A percentile compares a stretch with the other conserved stretches of the same genome.
Evolutionary conservation across 37 sponge, comb jelly and placozoan species (phyloP).

Genomic region (Eunapius fragilis): DNA sequence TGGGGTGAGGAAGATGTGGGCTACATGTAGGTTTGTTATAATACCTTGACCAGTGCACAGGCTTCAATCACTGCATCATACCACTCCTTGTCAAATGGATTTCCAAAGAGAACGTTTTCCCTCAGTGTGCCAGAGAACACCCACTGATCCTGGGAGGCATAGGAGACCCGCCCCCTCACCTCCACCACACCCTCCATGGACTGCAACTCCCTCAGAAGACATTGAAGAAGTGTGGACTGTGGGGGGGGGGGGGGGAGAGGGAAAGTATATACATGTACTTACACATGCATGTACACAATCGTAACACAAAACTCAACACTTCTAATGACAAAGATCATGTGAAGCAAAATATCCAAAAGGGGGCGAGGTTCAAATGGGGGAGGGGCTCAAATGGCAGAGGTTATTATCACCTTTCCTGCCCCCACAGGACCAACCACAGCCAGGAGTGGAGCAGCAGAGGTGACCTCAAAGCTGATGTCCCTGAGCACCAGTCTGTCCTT

Average conservation of each 20-base stretch:
- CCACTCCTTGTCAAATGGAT: constrained; percentile 23
- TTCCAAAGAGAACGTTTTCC: constrained; percentile 81
- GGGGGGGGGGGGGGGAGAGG: not conserved
- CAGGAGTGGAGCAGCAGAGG: constrained; percentile 31
- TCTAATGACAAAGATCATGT: no score
- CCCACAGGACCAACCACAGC: constrained; percentile 77
- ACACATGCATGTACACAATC: no score
- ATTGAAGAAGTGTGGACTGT: constrained; percentile 67
- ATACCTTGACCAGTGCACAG: constrained; percentile 66
- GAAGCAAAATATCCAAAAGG: no score
- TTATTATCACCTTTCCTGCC: constrained; percentile 71
- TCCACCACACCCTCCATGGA: constrained; percentile 41
- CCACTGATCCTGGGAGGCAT: constrained; percentile 78
- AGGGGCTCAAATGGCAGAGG: no score
- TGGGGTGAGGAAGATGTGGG: not conserved
- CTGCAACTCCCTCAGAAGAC: constrained; percentile 49
- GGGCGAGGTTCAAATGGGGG: no score
- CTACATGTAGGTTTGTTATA: constrained; percentile 57
- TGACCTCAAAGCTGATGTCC: constrained; percentile 40
- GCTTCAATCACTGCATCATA: constrained; percentile 12
- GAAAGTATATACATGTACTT: no score
- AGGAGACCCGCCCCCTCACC: constrained; percentile 49
- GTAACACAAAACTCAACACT: no score
- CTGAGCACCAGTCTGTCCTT: constrained; percentile 34
- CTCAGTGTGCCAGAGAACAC: constrained; percentile 74